Conservation (phyloP, 2,888 invertebrate genomes). For the Aleiodes leptofemur region DNA sequence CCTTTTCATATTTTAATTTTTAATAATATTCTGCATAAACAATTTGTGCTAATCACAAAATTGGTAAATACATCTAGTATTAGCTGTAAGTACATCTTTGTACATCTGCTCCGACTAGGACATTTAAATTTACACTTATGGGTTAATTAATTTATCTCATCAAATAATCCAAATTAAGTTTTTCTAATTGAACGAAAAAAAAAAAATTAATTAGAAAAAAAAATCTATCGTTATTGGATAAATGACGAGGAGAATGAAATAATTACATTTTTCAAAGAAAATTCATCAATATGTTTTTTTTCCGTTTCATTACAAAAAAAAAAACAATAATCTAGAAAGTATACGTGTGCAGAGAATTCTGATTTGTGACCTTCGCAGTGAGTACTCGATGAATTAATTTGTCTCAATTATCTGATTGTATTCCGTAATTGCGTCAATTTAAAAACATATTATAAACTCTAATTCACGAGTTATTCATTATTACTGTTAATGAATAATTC, state of each 20-base stretch:
- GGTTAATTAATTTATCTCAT: constrained; percentile 36
- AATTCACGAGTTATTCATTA: no score
- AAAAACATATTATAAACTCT: no score
- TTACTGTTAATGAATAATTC: not conserved
- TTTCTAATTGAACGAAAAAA: not conserved
- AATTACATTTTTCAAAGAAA: constrained; percentile 37
- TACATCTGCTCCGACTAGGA: constrained; percentile 60
- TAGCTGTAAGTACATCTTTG: constrained; percentile 60
- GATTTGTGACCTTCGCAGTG: constrained; percentile 40
- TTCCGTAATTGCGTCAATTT: not conserved
- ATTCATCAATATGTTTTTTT: not conserved
- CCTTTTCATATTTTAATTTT: not conserved
- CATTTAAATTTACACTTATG: constrained; percentile 58
- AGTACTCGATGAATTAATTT: constrained; percentile 9
- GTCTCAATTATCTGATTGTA: constrained; percentile 15
- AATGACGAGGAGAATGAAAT: constrained; percentile 22
- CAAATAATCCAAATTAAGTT: constrained; percentile 3
- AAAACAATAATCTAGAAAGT: constrained; percentile 31
- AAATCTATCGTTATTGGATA: constrained; percentile 16
- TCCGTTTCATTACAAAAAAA: constrained; percentile 9
- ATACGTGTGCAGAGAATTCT: constrained; percentile 41
- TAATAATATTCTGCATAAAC: constrained; percentile 20
- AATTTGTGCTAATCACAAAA: constrained; percentile 33
- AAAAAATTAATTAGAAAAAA: not conserved
- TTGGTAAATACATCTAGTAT: constrained; percentile 51